These are phyloP conservation scores for Sminthopsis crassicaudata DNA, from an alignment of 2,113 vertebrate species.

Conservation along the genomic window DNA sequence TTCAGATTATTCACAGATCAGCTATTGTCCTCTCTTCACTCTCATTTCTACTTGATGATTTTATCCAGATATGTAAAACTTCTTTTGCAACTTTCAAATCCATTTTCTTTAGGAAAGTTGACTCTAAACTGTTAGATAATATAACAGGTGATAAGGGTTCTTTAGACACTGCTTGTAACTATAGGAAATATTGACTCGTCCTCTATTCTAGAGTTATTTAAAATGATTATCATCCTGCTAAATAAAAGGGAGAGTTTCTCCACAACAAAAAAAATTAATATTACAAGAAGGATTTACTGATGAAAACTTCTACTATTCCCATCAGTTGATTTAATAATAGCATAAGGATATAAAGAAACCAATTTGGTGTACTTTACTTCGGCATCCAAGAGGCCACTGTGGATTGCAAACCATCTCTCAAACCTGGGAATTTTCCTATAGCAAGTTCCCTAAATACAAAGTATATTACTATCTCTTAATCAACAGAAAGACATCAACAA, in stretches of 20 bases:
- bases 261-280: background rate
- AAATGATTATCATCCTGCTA: background rate
- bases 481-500: background rate
- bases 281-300: background rate
- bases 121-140: background rate
- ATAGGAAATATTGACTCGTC: background rate
- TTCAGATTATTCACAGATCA: background rate
- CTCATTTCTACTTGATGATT: background rate
- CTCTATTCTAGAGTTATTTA: background rate
- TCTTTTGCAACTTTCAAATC: background rate
- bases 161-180: background rate
- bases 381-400: background rate
- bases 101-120: background rate
- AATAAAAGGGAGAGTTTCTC: background rate
- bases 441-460: background rate
- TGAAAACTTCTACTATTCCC: background rate
- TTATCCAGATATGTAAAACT: background rate
- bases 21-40: background rate
- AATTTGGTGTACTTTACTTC: background rate
- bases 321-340: background rate
- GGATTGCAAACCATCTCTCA: background rate
- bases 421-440: background rate
- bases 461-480: background rate
- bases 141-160: background rate
- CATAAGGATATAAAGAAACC: background rate